Evolutionary conservation across 2,888 invertebrate species (phyloP), one percentile per base, ranked within the genome.

Genomic region (Cloeon dipterum): DNA sequence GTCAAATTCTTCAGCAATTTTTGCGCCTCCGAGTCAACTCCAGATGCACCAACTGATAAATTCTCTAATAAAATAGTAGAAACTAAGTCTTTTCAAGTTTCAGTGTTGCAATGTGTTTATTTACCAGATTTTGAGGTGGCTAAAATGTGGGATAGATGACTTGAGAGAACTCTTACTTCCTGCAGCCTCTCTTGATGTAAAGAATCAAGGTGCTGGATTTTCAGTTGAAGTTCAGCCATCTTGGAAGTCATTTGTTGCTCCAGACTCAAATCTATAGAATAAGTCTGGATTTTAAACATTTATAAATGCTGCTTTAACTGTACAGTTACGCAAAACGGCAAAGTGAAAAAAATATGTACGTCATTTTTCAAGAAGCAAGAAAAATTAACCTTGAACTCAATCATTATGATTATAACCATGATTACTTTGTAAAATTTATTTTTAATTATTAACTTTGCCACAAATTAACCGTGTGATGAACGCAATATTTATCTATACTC

Each of bases 151-250:
- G 65, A 65, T 40, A 76, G 59, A 48, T 74, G 73, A 48, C 70
- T 71, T 1, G 71, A 66, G 18, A 79, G 55, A 39, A 70, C 58
- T 41, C 73, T 68, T 5, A 83, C 66, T 50, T 83, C 81, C 52
- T 78, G 78, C 50, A 78, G 74, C 10, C 76, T 62, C 3, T 72
- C 68, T 17, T 75, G 61, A 54, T 79, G 82, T 61, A 81, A 70
- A 14, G 76, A 68, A 50, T 83, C 78, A 32, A 85, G 58, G 50
- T 77, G 78, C 50, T 78, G 74, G 32, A 85, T 57, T 41, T 78
- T 73, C 40, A 75, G 72, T 49, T 79, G 74, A 47, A 82, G 63
- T 47, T 81, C 78, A 4, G 77, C 76, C 44, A 82, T 59, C 34
- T 72, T 63, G 51, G 72, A 68, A 42, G 74, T 69, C 49, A 78